Evolutionary conservation across 2,797 vertebrate genomes (phyloP).

Genomic region (Austrolebias charrua): DNA sequence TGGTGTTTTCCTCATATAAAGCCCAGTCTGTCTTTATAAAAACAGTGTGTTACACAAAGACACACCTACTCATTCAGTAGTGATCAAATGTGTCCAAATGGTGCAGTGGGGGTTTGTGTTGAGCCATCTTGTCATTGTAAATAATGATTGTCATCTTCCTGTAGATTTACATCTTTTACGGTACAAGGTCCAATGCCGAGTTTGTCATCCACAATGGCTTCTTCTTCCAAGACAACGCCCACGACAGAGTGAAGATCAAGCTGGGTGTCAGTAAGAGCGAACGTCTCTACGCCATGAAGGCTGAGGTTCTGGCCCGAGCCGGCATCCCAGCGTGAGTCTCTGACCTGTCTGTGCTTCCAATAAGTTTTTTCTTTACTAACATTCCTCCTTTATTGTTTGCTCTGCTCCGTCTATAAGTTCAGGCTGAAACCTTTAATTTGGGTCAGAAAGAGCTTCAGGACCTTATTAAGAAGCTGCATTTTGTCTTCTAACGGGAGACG

Average conservation of each 20-base stretch:
- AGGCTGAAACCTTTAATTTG: conserved; percentile 25
- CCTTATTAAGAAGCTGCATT: background rate
- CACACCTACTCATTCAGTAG: background rate
- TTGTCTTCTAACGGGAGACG: conserved; percentile 26
- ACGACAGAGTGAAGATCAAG: conserved; percentile 99
- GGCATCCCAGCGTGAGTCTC: conserved; percentile 94
- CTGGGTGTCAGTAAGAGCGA: conserved; percentile 98
- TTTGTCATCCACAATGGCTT: conserved; percentile 99
- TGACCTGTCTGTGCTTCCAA: background rate
- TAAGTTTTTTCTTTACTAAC: too few relatives aligned
- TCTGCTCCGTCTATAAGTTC: too few relatives aligned
- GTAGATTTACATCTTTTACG: conserved; percentile 99
- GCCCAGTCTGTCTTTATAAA: too few relatives aligned
- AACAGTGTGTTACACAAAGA: background rate
- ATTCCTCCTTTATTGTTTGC: too few relatives aligned
- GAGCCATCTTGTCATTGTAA: background rate
- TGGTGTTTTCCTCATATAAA: too few relatives aligned
- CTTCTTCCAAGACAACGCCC: conserved; percentile 96
- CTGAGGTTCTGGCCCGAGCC: conserved; percentile 94
- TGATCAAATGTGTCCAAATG: background rate
- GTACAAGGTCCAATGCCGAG: conserved; percentile 96
- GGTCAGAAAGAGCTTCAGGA: conserved; percentile 35
- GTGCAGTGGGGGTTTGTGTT: background rate
- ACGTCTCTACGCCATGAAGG: conserved; percentile 98
- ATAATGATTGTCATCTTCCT: conserved; percentile 26